Percentiles rank a stretch among this genome's conserved stretches.
These are phyloP conservation scores for Gephyroberyx darwinii DNA, from an alignment of 2,797 vertebrate species.

Conservation along the genomic window DNA sequence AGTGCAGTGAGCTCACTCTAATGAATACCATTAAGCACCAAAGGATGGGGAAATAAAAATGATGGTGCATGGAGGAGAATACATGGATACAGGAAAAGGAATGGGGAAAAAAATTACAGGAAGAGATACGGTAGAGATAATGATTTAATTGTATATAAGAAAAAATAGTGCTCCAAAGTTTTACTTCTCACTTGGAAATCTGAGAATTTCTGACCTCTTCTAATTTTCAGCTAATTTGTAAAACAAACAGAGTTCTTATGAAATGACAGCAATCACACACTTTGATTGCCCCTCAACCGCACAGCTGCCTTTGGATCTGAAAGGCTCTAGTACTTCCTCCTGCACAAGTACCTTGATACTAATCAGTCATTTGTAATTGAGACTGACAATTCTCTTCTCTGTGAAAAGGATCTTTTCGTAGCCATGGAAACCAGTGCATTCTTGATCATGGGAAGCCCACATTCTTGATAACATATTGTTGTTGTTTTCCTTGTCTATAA, in stretches of 20 bases:
- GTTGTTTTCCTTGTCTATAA: slow-evolving; percentile 47
- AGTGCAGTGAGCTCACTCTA: not conserved
- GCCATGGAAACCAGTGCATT: slow-evolving; percentile 76
- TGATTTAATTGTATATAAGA: not conserved
- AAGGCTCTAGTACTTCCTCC: slow-evolving; percentile 77
- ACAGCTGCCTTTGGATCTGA: slow-evolving; percentile 80
- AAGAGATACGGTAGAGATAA: not conserved
- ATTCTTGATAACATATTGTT: slow-evolving; percentile 53
- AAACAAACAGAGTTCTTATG: slow-evolving; percentile 73
- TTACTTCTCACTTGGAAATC: slow-evolving; percentile 48
- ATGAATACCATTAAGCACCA: slow-evolving; percentile 11
- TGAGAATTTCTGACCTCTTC: slow-evolving; percentile 52
- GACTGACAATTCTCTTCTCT: slow-evolving; percentile 63
- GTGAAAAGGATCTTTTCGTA: slow-evolving; percentile 61
- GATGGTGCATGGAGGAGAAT: not conserved
- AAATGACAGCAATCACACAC: slow-evolving; percentile 76
- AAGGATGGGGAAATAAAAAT: not conserved
- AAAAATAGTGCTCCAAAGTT: slow-evolving; percentile 43
- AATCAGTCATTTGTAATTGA: slow-evolving; percentile 82
- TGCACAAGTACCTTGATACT: slow-evolving; percentile 81
- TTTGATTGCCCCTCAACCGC: slow-evolving; percentile 77
- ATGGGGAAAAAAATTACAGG: too few species aligned
- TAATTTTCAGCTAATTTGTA: slow-evolving; percentile 60
- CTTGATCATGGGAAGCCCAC: slow-evolving; percentile 52
- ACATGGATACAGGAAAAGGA: not conserved